Conservation (phyloP, 2,888 invertebrate genomes). For the Pheosia gnoma region DNA sequence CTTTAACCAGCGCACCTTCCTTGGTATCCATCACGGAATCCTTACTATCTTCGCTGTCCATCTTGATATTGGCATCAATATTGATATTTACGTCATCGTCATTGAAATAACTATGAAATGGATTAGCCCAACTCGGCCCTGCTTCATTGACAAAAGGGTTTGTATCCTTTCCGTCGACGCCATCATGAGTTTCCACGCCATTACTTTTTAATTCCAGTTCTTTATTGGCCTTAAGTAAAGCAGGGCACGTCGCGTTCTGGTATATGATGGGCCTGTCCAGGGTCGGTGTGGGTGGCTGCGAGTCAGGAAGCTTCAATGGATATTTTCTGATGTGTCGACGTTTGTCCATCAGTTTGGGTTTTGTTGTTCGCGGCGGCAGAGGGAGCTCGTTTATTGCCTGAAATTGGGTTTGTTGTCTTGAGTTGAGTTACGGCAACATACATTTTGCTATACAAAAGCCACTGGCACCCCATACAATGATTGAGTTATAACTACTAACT, state of each 20-base stretch:
- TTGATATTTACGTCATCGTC: constrained; percentile 9
- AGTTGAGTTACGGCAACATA: neutral
- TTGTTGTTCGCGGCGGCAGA: constrained; percentile 64
- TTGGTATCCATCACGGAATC: constrained; percentile 38
- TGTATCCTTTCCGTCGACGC: constrained; percentile 28
- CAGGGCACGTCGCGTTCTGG: constrained; percentile 55
- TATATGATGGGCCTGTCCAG: constrained; percentile 51
- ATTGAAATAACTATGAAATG: constrained; percentile 37
- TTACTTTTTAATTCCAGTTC: constrained; percentile 8
- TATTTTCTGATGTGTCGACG: constrained; percentile 70
- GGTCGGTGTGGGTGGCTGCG: constrained; percentile 13
- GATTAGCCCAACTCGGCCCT: constrained; percentile 47
- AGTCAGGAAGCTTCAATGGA: constrained; percentile 55
- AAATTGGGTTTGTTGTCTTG: constrained; percentile 14
- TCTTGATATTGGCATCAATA: neutral
- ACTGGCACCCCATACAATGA: too few relatives aligned
- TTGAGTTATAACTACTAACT: too few relatives aligned
- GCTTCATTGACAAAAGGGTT: constrained; percentile 53
- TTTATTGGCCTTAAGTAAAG: neutral
- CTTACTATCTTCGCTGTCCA: constrained; percentile 12
- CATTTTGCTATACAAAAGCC: neutral
- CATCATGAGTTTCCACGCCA: constrained; percentile 13
- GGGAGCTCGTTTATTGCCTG: constrained; percentile 63
- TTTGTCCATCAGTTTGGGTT: constrained; percentile 68
- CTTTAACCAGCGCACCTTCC: constrained; percentile 62